Base-by-base conservation (phyloP, 2,113 vertebrate species). In the Symphodus melops region DNA sequence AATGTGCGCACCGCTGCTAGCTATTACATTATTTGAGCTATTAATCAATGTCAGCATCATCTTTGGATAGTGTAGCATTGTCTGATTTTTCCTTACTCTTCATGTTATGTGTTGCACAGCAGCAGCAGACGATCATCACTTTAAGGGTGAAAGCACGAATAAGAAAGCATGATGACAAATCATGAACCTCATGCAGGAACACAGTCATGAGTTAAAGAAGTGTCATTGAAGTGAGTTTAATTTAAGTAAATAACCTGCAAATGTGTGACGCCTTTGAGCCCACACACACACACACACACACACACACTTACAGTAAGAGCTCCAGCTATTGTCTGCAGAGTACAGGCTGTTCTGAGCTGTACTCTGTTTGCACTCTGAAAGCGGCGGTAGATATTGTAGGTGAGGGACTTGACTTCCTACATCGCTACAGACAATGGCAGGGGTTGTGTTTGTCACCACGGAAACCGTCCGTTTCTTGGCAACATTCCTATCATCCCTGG, bases 391-490 rank as follows among this genome's bases (percentile, higher is more conserved):
- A 75, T 66, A 71, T 21, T 52, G 62, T n/a, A 77, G 67, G 83
- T 84, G 72, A 84, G 51, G 60, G 77, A 76, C 79, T 65, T 39
- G 69, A 95, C 93, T 94, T 93, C 25, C 92, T 95, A 21, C 80
- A 67, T 90, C 87, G 85, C 94, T 89, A 80, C 93, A 92, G 92
- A 93, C 20, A 90, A 92, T 94, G 93, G 93, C 93, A 93, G 90
- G 92, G 90, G 93, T 93, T 94, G 94, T 91, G 86, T 92, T 77
- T 77, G 79, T 97, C 93, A 92, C 96, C 94, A 93, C 91, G 92
- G 96, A 96, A 97, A 97, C 96, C 94, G 95, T 96, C 95, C 93
- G 95, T 96, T 96, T 95, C 96, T 94, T 95, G 92, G 96, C 95
- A 95, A 97, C 96, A 88, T 93, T 90, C 94, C 94, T 93, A 96